Percentiles rank a stretch among this genome's conserved stretches.
phyloP scores from a whole-genome alignment of 2,888 invertebrate species.

The Tetranychus piercei region DNA sequence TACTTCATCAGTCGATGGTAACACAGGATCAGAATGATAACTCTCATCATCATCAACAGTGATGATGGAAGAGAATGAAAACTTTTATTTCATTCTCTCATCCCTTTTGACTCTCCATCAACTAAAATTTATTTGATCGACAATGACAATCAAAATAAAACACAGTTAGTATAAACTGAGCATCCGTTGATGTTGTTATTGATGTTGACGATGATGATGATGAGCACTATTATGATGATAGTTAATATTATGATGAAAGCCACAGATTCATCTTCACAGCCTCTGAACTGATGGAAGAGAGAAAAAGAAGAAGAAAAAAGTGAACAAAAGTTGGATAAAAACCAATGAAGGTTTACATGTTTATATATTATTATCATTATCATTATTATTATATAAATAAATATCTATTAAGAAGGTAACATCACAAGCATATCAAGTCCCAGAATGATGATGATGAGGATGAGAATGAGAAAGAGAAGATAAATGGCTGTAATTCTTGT shows the following conservation, averaged over 20 bases:
- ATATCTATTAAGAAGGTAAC: conserved; percentile 1
- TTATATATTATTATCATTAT: background rate
- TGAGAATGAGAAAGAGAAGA: background rate
- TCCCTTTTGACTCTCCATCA: background rate
- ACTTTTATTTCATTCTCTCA: background rate
- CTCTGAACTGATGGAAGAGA: background rate
- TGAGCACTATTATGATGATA: background rate
- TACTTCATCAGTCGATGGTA: background rate
- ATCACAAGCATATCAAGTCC: background rate
- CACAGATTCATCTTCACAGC: background rate
- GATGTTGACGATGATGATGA: background rate
- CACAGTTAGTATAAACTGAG: background rate
- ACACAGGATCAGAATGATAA: background rate
- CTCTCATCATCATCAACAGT: background rate
- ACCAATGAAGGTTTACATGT: background rate
- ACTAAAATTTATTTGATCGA: background rate
- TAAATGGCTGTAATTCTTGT: background rate
- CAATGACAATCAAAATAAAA: background rate
- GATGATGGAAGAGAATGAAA: background rate
- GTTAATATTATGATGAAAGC: background rate
- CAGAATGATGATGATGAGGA: background rate
- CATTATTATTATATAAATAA: background rate
- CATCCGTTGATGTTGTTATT: background rate
- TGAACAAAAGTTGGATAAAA: background rate
- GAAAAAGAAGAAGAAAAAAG: too few relatives aligned